These are phyloP conservation scores for Chitala chitala DNA, from an alignment of 2,113 vertebrate species.

Conservation along the genomic window DNA sequence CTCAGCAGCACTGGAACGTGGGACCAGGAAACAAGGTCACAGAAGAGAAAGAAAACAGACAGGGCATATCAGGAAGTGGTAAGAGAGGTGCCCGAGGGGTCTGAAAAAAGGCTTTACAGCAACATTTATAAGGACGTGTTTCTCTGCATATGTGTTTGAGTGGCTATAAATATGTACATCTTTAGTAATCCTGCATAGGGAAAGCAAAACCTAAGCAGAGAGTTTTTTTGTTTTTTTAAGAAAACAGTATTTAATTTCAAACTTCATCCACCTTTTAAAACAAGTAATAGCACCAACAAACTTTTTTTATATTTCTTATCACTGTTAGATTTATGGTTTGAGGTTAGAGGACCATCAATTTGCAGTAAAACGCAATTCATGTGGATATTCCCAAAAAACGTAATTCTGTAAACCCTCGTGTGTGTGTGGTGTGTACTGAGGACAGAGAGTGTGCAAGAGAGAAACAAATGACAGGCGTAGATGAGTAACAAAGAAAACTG, in stretches of 20 bases:
- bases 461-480: not conserved
- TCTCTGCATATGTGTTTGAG: not conserved
- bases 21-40: constrained; percentile 47
- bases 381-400: no score
- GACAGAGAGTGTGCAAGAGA: constrained; percentile 6
- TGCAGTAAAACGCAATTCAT: no score
- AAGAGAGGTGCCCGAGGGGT: not conserved
- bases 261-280: no score
- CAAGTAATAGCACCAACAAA: no score
- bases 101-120: not conserved
- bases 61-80: constrained; percentile 45
- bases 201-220: no score
- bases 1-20: constrained; percentile 18
- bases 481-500: constrained; percentile 15
- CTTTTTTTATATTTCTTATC: no score
- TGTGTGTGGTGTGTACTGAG: constrained; percentile 10
- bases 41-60: constrained; percentile 1
- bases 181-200: no score
- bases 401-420: no score
- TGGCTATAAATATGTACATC: constrained; percentile 20
- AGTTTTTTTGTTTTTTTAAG: no score
- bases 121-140: not conserved
- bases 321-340: no score
- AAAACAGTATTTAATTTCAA: no score
- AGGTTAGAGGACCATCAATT: no score